Base-by-base conservation (phyloP, 2,113 vertebrate species). In the Microcebus tavaratra region DNA sequence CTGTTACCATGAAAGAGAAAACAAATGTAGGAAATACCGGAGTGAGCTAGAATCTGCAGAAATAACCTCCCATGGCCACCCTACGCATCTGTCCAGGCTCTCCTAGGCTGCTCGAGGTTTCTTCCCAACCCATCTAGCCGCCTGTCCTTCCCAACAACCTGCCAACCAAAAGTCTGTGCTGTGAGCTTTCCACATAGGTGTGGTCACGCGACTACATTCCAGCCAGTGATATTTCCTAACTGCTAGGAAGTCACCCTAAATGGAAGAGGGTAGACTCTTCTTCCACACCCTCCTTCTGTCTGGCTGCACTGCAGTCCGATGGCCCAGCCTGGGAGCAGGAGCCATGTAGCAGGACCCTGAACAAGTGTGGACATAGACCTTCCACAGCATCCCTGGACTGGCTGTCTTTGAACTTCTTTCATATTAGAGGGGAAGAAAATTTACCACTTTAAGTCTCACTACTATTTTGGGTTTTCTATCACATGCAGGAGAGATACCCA, bases 181-280 rank as follows among this genome's bases (percentile, higher is more conserved):
- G 2, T 4, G 55, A 1, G 36, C 68, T 80, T n/a, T 36, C 86
- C 36, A 3, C 25, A 3, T 6, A 12, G 53, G 31, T 55, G 61
- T 9, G 65, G 76, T 36, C 27, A 39, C 0, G 17, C 23, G 27
- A 17, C 55, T 48, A 17, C 0, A 15, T 10, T 23, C 39, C 25
- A 12, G 7, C 18, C 5, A 12, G 1, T 0, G 25, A 39, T 36
- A 31, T 12, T n/a, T 23, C 34, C 4, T 2, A 2, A 11, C 75
- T 57, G 31, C 34, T 6, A 29, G 78, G 75, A 65, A 78, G 87
- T 20, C 14, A 23, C 42, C 50, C 27, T 36, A 1, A 42, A 31
- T 31, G 83, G 76, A 48, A 67, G 61, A 23, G 20, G 61, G 29
- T 9, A 39, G 48, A 17, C 39, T 57, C 10, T 17, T 39, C 65